phyloP scores from a whole-genome alignment of 1,140 invertebrate genomes.

The Nylanderia fulva region DNA sequence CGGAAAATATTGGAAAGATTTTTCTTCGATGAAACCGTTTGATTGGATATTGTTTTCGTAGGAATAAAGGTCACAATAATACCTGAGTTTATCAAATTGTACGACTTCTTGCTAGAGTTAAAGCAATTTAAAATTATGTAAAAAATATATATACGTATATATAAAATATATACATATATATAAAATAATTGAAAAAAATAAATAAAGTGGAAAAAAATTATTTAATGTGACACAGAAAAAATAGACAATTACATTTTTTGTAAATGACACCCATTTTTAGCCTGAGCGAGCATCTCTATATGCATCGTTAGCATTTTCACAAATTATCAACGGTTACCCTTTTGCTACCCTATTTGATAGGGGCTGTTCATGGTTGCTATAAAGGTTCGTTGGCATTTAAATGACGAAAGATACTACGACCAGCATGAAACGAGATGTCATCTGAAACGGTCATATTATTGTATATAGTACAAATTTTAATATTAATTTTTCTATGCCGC shows the following conservation, averaged over 20 bases:
- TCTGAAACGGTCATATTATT: constrained; percentile 69
- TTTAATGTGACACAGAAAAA: background rate
- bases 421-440: constrained; percentile 72
- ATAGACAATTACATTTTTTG: background rate
- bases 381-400: constrained; percentile 80
- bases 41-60: background rate
- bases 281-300: background rate
- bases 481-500: constrained; percentile 52
- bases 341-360: constrained; percentile 49
- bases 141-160: background rate
- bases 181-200: background rate
- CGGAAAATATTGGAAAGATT: background rate
- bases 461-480: constrained; percentile 67
- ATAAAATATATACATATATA: background rate
- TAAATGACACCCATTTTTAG: background rate
- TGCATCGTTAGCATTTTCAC: constrained; percentile 61
- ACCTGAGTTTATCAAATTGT: background rate
- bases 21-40: background rate
- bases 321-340: constrained; percentile 67
- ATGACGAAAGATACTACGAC: constrained; percentile 75
- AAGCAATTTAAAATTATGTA: background rate
- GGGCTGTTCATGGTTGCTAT: constrained; percentile 21
- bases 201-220: background rate
- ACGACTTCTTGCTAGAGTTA: background rate
- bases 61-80: background rate